Base-by-base conservation (phyloP, 1,140 invertebrate genomes). In the Sesamia nonagrioides region DNA sequence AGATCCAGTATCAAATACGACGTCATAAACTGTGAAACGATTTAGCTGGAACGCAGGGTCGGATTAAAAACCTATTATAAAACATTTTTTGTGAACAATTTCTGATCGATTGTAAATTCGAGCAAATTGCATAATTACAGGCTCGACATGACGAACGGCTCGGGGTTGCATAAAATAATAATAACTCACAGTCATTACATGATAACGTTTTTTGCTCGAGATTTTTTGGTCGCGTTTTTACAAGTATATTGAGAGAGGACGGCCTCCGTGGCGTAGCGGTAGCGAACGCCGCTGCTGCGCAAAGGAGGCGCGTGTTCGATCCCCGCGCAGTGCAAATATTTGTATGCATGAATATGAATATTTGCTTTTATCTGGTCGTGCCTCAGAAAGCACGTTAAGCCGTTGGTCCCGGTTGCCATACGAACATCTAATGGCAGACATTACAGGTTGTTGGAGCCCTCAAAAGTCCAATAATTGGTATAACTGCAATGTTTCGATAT, bases 61-160 rank as follows among this genome's bases (percentile, higher is more conserved):
- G 81, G 85, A 86, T 89, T 86, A 86, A 85, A 86, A 86, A 81
- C 56, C 81, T 84, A 90, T 88, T 86, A 88, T 82, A 84, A 79
- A 84, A 54, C 17, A 83, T 88, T 88, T 85, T 86, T 87, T 83
- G 73, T 81, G 21, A 40, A 81, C 66, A 71, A 81, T 79, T 86
- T 58, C 80, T 81, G 85, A 82, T 80, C 79, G 79, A 81, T 85
- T 79, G 86, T 88, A 83, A 87, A 85, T 87, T 86, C 80, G 60
- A 69, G 61, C 72, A 79, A 84, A 90, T 89, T 85, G 85, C 84
- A 80, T 90, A 85, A 90, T 90, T 83, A 84, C 27, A 37, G 86
- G 83, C 69, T 79, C 40, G n/a, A 52, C 58, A 75, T 27, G 56
- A 37, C 69, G 54, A 11, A 58, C 58, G 74, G 15, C 17, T 35